Base-by-base conservation (phyloP, 1,140 invertebrate species). In the Caenorhabditis briggsae region DNA sequence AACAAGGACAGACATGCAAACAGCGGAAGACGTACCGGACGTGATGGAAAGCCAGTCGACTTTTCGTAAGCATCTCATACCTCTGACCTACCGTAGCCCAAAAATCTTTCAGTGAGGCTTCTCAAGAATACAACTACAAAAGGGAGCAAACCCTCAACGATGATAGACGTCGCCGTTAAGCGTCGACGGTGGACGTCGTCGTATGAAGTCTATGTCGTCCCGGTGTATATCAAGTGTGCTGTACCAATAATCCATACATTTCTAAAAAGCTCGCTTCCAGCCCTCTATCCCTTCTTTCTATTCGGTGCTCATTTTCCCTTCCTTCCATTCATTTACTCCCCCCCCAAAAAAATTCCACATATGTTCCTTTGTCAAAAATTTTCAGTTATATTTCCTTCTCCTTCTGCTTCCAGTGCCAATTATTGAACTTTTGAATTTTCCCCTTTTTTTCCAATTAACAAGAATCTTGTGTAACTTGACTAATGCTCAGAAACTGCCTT, bases 41-140 rank as follows among this genome's bases (percentile, higher is more conserved):
- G 88, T 33, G 88, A 89, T 18, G 88, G 88, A 84, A 74, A 83
- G 58, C 88, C 88, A 33, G 85, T 87, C 20, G 85, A 89, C 41
- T 89, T 86, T 55, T 53, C 83, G 88, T 89, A 56, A 82, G 87
- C 59, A 3, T 64, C 64, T 82, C 18, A 8, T 2, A 41, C 11
- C 14, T 16, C 1, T 23, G 20, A 82, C 33, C 33, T 55, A 82
- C 56, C 18, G 11, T 53, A 53, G 48, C 11, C 33, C 33, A 33
- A 33, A 33, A 33, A 33, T 12, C 16, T 88, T 89, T 82, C 87
- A 89, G 88, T 16, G 87, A 89, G 70, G 65, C 88, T 11, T 78
- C 64, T 43, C 87, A 88, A 74, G 88, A 89, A 58, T 89, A 89
- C 88, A 89, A 86, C 65, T 89, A 88, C 87, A 89, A 88, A 65